These are phyloP conservation scores for Harpalus rubripes DNA, from an alignment of 2,888 invertebrate genomes.

Conservation along the genomic window DNA sequence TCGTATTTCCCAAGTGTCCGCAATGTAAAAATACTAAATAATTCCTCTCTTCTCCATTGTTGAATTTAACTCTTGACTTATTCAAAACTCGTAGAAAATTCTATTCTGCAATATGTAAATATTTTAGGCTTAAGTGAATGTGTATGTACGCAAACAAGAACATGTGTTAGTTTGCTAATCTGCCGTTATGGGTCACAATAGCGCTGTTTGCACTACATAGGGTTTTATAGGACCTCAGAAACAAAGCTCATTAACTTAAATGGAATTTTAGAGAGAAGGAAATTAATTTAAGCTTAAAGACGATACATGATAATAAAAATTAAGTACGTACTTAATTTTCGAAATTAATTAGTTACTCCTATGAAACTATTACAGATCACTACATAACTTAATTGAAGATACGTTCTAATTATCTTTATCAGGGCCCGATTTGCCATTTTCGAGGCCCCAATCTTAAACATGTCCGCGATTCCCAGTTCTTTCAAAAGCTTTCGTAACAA, in stretches of 20 bases:
- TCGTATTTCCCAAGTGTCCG: conserved; percentile 18
- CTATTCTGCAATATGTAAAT: conserved; percentile 1
- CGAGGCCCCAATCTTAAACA: too few species aligned
- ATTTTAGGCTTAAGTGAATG: conserved; percentile 8
- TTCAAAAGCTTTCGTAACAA: too few species aligned
- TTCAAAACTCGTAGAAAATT: conserved; percentile 1
- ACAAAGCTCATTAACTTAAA: conserved; percentile 33
- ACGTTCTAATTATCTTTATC: too few species aligned
- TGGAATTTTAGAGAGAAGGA: conserved; percentile 32
- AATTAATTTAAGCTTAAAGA: neutral
- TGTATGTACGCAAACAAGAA: conserved; percentile 4
- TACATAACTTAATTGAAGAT: too few species aligned
- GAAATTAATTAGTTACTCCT: too few species aligned
- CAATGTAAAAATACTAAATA: conserved; percentile 2
- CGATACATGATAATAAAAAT: neutral
- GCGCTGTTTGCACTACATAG: conserved; percentile 12
- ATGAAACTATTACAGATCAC: too few species aligned
- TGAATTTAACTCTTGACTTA: neutral
- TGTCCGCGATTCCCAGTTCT: too few species aligned
- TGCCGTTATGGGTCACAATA: conserved; percentile 4
- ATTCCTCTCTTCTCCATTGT: neutral
- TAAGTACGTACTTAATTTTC: neutral
- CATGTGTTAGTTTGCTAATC: conserved; percentile 20
- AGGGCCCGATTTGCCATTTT: too few species aligned
- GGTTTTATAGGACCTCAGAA: conserved; percentile 10